A percentile compares a stretch with the other conserved stretches of the same genome.
phyloP scores from a whole-genome alignment of 2,113 vertebrate genomes.

The Meleagris gallopavo region DNA sequence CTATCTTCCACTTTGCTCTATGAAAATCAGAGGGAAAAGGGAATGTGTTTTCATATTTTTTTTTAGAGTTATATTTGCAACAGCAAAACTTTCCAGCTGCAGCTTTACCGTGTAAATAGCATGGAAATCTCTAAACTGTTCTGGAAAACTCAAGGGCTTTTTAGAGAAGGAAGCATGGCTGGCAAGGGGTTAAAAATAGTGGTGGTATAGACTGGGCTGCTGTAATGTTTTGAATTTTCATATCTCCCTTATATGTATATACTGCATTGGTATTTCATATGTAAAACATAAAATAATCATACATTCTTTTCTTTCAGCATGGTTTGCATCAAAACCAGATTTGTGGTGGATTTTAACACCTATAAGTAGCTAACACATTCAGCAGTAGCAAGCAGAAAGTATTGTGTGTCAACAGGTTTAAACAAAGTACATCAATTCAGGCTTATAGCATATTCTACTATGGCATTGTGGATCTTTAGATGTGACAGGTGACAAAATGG shows the following conservation, averaged over 20 bases:
- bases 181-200: background rate
- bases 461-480: slow-evolving; percentile 27
- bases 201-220: background rate
- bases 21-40: slow-evolving; percentile 56
- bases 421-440: slow-evolving; percentile 47
- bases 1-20: slow-evolving; percentile 50
- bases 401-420: slow-evolving; percentile 50
- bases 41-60: slow-evolving; percentile 31
- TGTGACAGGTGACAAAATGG: slow-evolving; percentile 53
- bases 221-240: background rate
- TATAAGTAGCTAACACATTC: slow-evolving; percentile 46
- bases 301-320: background rate
- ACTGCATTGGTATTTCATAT: background rate
- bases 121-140: background rate
- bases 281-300: background rate
- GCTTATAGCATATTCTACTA: slow-evolving; percentile 27
- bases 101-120: rapidly evolving
- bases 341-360: slow-evolving; percentile 19
- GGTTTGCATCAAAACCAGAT: background rate
- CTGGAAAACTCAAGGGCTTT: background rate
- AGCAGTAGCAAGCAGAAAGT: slow-evolving; percentile 24
- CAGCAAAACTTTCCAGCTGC: background rate
- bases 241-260: background rate
- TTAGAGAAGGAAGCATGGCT: background rate
- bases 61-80: slow-evolving; percentile 34